phyloP scores from a whole-genome alignment of 2,888 invertebrate species.

The Drosophila nigritarsus region DNA sequence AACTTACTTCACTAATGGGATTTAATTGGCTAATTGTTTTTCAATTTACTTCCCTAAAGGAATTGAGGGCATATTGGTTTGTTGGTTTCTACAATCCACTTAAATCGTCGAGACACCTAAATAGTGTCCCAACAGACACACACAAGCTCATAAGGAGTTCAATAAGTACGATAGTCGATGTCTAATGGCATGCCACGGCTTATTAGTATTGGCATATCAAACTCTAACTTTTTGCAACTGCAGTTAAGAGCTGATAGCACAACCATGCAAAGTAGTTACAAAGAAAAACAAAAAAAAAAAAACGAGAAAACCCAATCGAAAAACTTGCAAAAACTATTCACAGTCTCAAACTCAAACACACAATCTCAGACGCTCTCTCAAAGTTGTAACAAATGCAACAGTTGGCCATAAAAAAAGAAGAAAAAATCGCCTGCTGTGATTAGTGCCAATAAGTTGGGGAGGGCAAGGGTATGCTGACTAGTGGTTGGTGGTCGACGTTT shows the following conservation, averaged over 20 bases:
- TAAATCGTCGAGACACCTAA: not conserved
- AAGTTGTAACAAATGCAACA: constrained; percentile 44
- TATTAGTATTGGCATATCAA: constrained; percentile 21
- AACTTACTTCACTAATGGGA: not conserved
- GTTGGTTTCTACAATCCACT: not conserved
- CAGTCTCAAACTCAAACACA: constrained; percentile 14
- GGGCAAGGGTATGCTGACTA: not conserved
- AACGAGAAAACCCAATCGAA: constrained; percentile 20
- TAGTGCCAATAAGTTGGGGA: not conserved
- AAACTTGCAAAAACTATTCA: constrained; percentile 38
- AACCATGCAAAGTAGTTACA: constrained; percentile 44
- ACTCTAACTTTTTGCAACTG: constrained; percentile 30
- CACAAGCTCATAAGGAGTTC: not conserved
- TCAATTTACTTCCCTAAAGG: not conserved
- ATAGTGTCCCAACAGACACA: not conserved
- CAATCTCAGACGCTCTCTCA: constrained; percentile 15
- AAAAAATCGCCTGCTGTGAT: not conserved
- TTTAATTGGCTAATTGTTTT: not conserved
- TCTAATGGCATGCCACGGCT: constrained; percentile 4
- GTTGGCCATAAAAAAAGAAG: constrained; percentile 13
- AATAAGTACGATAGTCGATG: not conserved
- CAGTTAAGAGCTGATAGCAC: constrained; percentile 9
- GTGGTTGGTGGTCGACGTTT: not conserved
- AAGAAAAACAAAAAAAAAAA: constrained; percentile 29
- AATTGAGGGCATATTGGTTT: not conserved